Evolutionary conservation across 2,113 vertebrate species (phyloP), one percentile per base, ranked within the genome.

Genomic region (Columbina picui): DNA sequence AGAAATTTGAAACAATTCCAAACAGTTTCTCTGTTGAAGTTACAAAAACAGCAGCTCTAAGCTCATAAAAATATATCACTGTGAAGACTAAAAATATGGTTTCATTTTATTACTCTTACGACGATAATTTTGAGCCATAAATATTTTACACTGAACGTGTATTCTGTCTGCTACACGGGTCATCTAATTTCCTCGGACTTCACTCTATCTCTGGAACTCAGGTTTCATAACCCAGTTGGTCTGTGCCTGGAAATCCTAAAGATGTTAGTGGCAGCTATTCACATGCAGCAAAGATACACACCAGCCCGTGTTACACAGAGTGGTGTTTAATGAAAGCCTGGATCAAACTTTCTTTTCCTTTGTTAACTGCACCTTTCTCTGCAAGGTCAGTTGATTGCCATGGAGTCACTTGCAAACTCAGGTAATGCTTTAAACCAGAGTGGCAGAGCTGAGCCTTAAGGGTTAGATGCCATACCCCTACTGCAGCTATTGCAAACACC

Each of bases 11-110:
- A 96, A 92, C 93, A 94, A 94, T 68, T 96, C 93, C 93, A 96
- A 96, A 93, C 70, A 93, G 89, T 78, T 96, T 94, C 67, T 96
- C 74, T 95, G 89, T 88, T 96, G 92, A 96, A 97, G 96, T 96
- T 96, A 93, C 71, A 96, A 64, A 91, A 96, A 82, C 81, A 91
- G 68, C 63, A 94, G 52, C 78, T 94, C 81, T 65, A 87, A 91
- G 84, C 81, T 96, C 87, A 91, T 97, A 97, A 97, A 97, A 96
- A 93, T 96, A 89, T 89, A 96, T 97, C 95, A 95, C 73, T 92
- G 64, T 93, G 90, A 93, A 95, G 81, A 83, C 93, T 90, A 87
- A 88, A 96, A 96, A 95, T 92, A 95, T 64, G 76, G 64, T 73
- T 96, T 95, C 83, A 81, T 90, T 96, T 96, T 95, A 97, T 95